phyloP scores from a whole-genome alignment of 1,140 invertebrate species.

The Achroia grisella region DNA sequence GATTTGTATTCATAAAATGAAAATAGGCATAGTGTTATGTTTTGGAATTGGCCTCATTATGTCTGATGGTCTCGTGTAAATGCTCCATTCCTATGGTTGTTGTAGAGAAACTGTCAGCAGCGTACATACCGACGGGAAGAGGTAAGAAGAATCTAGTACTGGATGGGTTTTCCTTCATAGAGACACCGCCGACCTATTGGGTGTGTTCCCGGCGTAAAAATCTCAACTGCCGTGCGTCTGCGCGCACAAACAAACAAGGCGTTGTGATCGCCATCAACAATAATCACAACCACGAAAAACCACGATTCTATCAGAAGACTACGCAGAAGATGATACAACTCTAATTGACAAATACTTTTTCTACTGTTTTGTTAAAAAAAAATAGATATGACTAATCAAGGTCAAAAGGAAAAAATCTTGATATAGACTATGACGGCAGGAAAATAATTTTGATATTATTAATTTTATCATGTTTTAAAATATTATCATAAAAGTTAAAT shows the following conservation, averaged over 20 bases:
- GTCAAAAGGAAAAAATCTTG: too few species aligned
- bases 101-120: constrained; percentile 34
- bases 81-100: constrained; percentile 1
- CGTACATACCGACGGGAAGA: constrained; percentile 42
- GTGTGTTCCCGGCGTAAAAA: constrained; percentile 36
- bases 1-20: too few species aligned
- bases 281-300: constrained; percentile 42
- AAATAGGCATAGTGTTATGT: too few species aligned
- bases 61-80: too few species aligned
- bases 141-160: constrained; percentile 40
- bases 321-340: constrained; percentile 28
- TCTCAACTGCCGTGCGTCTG: constrained; percentile 29
- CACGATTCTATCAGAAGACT: constrained; percentile 33
- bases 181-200: constrained; percentile 34
- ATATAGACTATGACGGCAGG: too few species aligned
- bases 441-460: too few species aligned
- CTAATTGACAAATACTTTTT: neutral
- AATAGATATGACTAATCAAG: too few species aligned
- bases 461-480: too few species aligned
- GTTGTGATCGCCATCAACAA: constrained; percentile 32
- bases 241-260: constrained; percentile 40
- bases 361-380: neutral
- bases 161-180: constrained; percentile 42
- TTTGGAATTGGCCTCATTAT: too few species aligned
- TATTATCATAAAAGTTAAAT: neutral